Percentiles rank a stretch among this genome's conserved stretches.
These are phyloP conservation scores for Empidonax alnorum DNA, from an alignment of 2,113 vertebrate genomes.

Conservation along the genomic window DNA sequence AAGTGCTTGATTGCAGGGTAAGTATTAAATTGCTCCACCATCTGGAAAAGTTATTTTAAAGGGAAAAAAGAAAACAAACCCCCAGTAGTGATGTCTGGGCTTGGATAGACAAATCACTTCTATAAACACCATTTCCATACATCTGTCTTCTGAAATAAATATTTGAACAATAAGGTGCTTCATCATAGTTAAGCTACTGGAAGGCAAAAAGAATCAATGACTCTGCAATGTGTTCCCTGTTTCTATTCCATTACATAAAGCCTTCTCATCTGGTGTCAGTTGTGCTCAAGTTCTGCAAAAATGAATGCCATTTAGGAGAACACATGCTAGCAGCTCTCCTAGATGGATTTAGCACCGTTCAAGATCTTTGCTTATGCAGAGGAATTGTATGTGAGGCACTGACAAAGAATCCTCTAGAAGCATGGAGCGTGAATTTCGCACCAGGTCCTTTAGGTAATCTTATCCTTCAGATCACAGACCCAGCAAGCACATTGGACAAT, in stretches of 20 bases:
- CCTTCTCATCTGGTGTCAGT: not conserved
- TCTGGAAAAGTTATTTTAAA: not conserved
- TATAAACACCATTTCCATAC: not conserved
- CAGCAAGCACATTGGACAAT: not conserved
- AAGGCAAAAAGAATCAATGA: not conserved
- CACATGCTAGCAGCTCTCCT: not conserved
- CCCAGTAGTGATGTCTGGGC: not conserved
- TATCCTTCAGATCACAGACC: not conserved
- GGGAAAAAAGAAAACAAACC: not conserved
- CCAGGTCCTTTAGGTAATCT: not conserved
- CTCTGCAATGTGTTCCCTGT: not conserved
- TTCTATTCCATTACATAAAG: not conserved
- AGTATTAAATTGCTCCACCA: not conserved
- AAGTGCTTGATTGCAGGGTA: not conserved
- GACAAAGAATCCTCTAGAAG: not conserved
- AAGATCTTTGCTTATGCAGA: not conserved
- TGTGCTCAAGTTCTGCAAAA: not conserved
- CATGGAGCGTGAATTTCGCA: not conserved
- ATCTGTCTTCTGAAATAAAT: not conserved
- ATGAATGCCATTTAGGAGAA: not conserved
- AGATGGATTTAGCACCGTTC: not conserved
- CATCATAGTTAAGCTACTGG: not conserved
- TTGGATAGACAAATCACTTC: not conserved
- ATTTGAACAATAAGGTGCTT: not conserved
- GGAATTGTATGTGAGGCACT: not conserved